Percentiles rank a stretch among this genome's conserved stretches.
Evolutionary conservation across 2,888 invertebrate genomes (phyloP).

Genomic region (Nomada fucata): DNA sequence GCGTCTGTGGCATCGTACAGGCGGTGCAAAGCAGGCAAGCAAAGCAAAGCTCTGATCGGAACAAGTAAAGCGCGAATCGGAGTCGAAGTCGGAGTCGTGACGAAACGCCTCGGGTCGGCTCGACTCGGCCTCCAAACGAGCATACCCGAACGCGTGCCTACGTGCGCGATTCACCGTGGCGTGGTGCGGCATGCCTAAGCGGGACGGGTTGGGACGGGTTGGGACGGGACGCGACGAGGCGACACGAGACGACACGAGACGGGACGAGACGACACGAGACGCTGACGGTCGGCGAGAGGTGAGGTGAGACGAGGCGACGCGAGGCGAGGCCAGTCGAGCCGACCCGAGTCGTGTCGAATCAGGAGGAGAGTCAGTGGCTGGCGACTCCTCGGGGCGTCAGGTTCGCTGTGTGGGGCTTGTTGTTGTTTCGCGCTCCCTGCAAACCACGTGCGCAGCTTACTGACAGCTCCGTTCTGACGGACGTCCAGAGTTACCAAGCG

Average conservation of each 20-base stretch:
- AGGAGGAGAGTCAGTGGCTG: constrained; percentile 84
- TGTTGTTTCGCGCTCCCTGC: constrained; percentile 88
- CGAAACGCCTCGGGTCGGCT: constrained; percentile 51
- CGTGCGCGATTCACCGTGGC: constrained; percentile 46
- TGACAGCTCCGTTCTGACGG: constrained; percentile 72
- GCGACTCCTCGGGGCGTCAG: constrained; percentile 81
- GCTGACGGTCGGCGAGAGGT: constrained; percentile 64
- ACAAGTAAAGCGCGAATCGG: constrained; percentile 44
- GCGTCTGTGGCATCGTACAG: constrained; percentile 16
- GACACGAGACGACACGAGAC: constrained; percentile 11
- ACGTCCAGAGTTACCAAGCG: constrained; percentile 15
- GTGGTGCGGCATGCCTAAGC: constrained; percentile 32
- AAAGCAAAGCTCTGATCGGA: constrained; percentile 44
- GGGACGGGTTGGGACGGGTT: constrained; percentile 73
- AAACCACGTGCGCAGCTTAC: constrained; percentile 82
- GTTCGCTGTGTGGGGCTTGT: constrained; percentile 86
- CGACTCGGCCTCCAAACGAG: constrained; percentile 53
- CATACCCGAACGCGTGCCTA: constrained; percentile 59
- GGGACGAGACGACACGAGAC: constrained; percentile 79
- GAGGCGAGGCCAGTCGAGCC: constrained; percentile 82
- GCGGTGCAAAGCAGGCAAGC: constrained; percentile 24
- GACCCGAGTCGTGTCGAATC: constrained; percentile 87
- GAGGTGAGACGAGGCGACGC: constrained; percentile 83
- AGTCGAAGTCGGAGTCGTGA: constrained; percentile 43
- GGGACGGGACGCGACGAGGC: constrained; percentile 64